phyloP scores from a whole-genome alignment of 2,888 invertebrate genomes.

The Pycnomerus fuliginosus region DNA sequence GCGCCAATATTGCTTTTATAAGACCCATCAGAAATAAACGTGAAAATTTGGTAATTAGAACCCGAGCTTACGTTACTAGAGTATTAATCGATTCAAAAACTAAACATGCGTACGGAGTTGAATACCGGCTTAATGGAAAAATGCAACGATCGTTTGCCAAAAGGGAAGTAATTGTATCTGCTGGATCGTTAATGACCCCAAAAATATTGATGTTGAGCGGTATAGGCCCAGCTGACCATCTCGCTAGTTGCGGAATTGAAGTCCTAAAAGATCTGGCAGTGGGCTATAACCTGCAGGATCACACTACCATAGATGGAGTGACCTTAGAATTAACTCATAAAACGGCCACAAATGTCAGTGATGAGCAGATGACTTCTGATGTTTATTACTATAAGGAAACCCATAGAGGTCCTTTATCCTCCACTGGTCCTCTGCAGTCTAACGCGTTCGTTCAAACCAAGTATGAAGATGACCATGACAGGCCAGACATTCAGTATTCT shows the following conservation, averaged over 20 bases:
- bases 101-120: conserved; percentile 57
- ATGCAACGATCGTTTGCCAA: conserved; percentile 53
- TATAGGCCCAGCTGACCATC: conserved; percentile 61
- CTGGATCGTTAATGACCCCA: conserved; percentile 64
- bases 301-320: conserved; percentile 65
- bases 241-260: conserved; percentile 56
- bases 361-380: conserved; percentile 50
- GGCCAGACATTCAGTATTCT: conserved; percentile 68
- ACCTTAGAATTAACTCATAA: conserved; percentile 58
- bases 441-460: conserved; percentile 64
- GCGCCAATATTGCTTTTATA: conserved; percentile 67
- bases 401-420: conserved; percentile 57
- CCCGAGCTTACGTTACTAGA: conserved; percentile 58
- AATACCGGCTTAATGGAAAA: conserved; percentile 55
- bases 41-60: conserved; percentile 56
- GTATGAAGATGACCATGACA: conserved; percentile 51
- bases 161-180: conserved; percentile 64
- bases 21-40: conserved; percentile 61
- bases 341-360: conserved; percentile 55
- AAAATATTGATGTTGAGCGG: conserved; percentile 66
- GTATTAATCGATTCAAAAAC: conserved; percentile 59
- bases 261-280: conserved; percentile 67
- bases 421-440: conserved; percentile 58
- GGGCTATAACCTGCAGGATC: conserved; percentile 74
- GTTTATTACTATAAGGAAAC: conserved; percentile 52